Base-by-base conservation (phyloP, 2,797 vertebrate genomes). In the Clarias laeviceps region DNA sequence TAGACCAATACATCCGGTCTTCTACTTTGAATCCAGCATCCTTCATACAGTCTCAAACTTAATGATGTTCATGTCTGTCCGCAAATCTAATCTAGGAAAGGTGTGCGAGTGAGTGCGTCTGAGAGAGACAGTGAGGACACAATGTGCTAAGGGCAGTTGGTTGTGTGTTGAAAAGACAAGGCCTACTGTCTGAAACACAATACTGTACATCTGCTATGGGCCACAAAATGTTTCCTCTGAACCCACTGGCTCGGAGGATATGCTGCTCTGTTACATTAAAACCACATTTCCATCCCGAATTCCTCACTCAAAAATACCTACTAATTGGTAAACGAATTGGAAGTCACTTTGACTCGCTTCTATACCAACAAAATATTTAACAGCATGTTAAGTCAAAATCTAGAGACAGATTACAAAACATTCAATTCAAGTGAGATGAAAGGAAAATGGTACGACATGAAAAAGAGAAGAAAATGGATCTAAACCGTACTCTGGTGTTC, bases 141-240 rank as follows among this genome's bases (percentile, higher is more conserved):
- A 57, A 57, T 14, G 4, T 78, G 22, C 32, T 76, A 40, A 70
- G 72, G 85, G 54, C 89, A 89, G 86, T 76, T 84, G 85, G 86
- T 81, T 32, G 62, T 59, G 56, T 84, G 61, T 22, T 65, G 62
- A 76, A 65, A 40, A 82, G 68, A 88, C 72, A 37, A 61, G 69
- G 80, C 59, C 80, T 88, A 80, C 85, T 88, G 88, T 85, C 61
- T 73, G 66, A 82, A 69, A 82, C 85, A 73, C 70, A 73, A 85
- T 81, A n/a, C n/a, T n/a, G n/a, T n/a, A 87, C 85, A 89, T 86
- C 82, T 89, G 86, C 72, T 61, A 17, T 15, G 64, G 50, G 85
- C 78, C 83, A 85, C 59, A 76, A 70, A 54, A 76, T 17, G 57
- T 66, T 54, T 59, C 27, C 24, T 18, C 27, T 34, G 32, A 50